These are phyloP conservation scores for Pandion haliaetus DNA, from an alignment of 2,113 vertebrate genomes.

Conservation along the genomic window DNA sequence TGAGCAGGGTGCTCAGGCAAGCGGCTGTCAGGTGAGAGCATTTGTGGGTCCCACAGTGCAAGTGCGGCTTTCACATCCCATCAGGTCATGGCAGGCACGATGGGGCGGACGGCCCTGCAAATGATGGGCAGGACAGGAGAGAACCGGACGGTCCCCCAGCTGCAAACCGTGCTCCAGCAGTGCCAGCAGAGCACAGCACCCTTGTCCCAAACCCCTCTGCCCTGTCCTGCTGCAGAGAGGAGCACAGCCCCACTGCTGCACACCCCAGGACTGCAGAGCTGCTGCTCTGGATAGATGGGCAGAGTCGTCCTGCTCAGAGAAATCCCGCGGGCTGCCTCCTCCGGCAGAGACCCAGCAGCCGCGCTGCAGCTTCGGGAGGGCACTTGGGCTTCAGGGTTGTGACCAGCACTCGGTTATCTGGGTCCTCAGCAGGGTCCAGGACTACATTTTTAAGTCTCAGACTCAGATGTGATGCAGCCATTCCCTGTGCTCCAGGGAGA, in stretches of 20 bases:
- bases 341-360: neutral
- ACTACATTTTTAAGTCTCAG: neutral
- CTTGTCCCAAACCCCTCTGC: neutral
- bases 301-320: neutral
- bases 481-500: neutral
- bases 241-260: neutral
- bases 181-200: neutral
- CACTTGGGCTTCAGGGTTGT: neutral
- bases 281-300: neutral
- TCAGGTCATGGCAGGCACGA: accelerated
- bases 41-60: neutral
- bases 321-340: accelerated
- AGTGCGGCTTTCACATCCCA: neutral
- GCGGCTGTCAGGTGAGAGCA: accelerated
- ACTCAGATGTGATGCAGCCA: neutral
- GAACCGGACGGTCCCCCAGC: accelerated
- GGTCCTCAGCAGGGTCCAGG: neutral
- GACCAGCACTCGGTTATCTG: accelerated
- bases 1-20: neutral
- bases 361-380: neutral
- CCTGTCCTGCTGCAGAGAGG: neutral
- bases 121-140: neutral
- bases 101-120: neutral
- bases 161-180: neutral
- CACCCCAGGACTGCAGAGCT: neutral